Conservation (phyloP, 2,797 vertebrate genomes). For the Phyllotis vaccarum region DNA sequence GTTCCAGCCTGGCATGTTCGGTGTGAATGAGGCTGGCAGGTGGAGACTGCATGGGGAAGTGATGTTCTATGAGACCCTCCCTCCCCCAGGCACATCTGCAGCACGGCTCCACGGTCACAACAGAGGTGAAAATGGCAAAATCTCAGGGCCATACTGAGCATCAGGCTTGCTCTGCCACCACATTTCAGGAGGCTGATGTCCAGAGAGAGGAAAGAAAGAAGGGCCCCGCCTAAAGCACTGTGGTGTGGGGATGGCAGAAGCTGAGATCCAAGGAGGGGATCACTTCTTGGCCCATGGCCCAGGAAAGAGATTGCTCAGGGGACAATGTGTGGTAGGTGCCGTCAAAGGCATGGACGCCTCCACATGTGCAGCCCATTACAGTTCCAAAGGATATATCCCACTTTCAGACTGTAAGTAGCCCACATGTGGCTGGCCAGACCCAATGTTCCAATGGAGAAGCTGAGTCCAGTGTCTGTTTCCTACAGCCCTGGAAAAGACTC, state of each 20-base stretch:
- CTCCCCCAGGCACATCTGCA: not conserved
- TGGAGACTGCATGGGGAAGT: not conserved
- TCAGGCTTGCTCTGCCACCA: not conserved
- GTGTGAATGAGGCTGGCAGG: accelerated
- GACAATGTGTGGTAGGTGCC: not conserved
- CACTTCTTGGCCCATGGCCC: not conserved
- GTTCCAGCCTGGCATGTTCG: not conserved
- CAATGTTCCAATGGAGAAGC: not conserved
- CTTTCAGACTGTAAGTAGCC: too few species aligned
- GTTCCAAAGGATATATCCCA: not conserved
- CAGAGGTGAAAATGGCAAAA: not conserved
- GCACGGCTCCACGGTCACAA: not conserved
- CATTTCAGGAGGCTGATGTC: not conserved
- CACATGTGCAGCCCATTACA: not conserved
- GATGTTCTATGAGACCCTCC: not conserved
- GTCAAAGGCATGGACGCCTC: not conserved
- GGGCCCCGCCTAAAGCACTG: not conserved
- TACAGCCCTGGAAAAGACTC: not conserved
- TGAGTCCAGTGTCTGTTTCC: not conserved
- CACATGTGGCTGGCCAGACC: accelerated
- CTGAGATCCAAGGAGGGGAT: not conserved
- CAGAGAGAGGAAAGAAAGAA: not conserved
- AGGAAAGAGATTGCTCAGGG: not conserved
- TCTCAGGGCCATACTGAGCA: not conserved
- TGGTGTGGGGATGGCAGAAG: not conserved